Evolutionary conservation across 2,797 vertebrate genomes (phyloP).

Genomic region (Decapterus maruadsi): DNA sequence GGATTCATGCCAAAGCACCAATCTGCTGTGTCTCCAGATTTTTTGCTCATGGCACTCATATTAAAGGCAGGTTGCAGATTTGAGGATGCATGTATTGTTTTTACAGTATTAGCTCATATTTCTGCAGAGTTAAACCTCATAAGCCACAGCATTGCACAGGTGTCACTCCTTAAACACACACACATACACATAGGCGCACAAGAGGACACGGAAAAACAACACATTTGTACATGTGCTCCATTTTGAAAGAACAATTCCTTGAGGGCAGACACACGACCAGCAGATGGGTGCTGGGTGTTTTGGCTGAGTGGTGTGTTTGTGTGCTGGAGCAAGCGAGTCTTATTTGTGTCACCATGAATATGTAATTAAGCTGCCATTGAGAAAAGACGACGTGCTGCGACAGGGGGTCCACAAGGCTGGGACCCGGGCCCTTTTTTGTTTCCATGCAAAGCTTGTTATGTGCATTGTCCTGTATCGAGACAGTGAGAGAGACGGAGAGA

Average conservation of each 20-base stretch:
- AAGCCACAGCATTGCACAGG: conserved; percentile 14
- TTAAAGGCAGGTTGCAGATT: conserved; percentile 27
- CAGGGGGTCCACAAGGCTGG: conserved; percentile 63
- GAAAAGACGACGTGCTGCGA: conserved; percentile 59
- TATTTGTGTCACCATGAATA: conserved; percentile 80
- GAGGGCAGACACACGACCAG: conserved; percentile 67
- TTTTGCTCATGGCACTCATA: conserved; percentile 40
- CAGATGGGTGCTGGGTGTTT: conserved; percentile 77
- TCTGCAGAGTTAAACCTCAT: conserved; percentile 26
- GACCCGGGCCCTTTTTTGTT: conserved; percentile 58
- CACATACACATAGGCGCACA: background rate
- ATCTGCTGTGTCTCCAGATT: conserved; percentile 63
- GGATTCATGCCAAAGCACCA: conserved; percentile 64
- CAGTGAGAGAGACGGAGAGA: background rate
- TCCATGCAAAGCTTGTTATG: conserved; percentile 62
- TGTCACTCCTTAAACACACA: conserved; percentile 8
- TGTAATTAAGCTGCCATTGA: conserved; percentile 77
- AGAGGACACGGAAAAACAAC: background rate
- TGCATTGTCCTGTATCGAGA: conserved; percentile 49
- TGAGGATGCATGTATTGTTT: background rate
- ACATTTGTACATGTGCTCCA: conserved; percentile 20
- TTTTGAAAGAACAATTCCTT: conserved; percentile 49
- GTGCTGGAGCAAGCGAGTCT: conserved; percentile 54
- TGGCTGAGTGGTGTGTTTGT: conserved; percentile 68
- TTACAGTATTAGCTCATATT: conserved; percentile 11